Base-by-base conservation (phyloP, 2,113 vertebrate species). In the Meriones unguiculatus region DNA sequence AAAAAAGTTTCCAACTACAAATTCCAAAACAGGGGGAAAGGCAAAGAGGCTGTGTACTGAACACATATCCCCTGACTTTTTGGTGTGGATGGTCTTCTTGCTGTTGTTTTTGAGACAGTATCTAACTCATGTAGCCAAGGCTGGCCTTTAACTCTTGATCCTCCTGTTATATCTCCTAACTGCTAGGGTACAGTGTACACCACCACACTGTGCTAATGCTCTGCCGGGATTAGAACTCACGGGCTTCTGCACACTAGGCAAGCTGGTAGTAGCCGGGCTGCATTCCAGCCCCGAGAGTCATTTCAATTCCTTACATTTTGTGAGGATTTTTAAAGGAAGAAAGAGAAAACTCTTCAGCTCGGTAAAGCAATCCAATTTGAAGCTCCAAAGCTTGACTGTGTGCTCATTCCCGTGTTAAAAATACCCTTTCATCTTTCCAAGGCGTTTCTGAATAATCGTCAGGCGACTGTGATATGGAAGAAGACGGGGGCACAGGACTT, bases 351-450 rank as follows among this genome's bases (percentile, higher is more conserved):
- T 50, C 28, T 92, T 87, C 30, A 46, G 84, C 95, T 87, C 72
- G 84, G 57, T 73, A 94, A 89, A 92, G 86, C 92, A 91, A 73
- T 59, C 25, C 62, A 92, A 80, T 93, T 87, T 93, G 95, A 95
- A 69, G 89, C 69, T 93, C 82, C 94, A 87, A 89, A n/a, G 54
- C 25, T 70, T 92, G 65, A 73, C 65, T 65, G 32, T 9, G 41
- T 46, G 90, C 62, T 85, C 88, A 80, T 12, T 96, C 54, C 87
- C 90, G 86, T 91, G 73, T 96, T 46, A 76, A 95, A 95, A 96
- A 89, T 93, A 52, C 24, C 93, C 86, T 94, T 97, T 64, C 90
- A 94, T 52, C 82, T 67, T 80, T 76, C 69, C 35, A 77, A 52
- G 15, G 87, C 41, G 38, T 46, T 84, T 93, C 35, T 84, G 62